Conservation (phyloP, 1,140 invertebrate species). For the Calosoma granatense region DNA sequence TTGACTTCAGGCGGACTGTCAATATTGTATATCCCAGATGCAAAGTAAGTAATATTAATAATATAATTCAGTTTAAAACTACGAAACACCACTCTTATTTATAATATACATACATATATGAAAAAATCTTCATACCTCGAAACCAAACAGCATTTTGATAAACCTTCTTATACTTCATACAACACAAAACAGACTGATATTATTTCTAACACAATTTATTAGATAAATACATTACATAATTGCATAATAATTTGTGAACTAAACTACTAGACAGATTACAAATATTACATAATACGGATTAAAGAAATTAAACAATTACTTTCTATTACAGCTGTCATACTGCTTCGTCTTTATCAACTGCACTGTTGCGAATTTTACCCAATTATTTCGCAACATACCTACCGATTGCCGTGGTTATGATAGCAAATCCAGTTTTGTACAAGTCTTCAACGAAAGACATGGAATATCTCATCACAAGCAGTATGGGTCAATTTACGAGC, state of each 20-base stretch:
- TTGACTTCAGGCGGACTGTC: conserved; percentile 55
- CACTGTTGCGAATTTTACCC: conserved; percentile 57
- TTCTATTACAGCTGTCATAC: conserved; percentile 57
- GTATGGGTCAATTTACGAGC: conserved; percentile 53
- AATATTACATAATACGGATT: not conserved
- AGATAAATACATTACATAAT: no score
- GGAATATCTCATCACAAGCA: conserved; percentile 47
- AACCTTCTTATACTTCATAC: no score
- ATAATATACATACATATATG: no score
- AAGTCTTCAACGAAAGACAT: conserved; percentile 51
- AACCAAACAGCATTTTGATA: no score
- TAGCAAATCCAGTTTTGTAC: conserved; percentile 64
- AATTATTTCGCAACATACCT: conserved; percentile 69
- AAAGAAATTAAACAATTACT: not conserved
- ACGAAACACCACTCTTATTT: not conserved
- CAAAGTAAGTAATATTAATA: conserved; percentile 48
- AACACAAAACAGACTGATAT: no score
- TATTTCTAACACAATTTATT: no score
- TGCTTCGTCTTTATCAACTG: conserved; percentile 43
- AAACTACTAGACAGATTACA: no score
- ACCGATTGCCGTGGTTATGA: conserved; percentile 61
- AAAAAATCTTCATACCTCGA: no score
- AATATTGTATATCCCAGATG: conserved; percentile 63
- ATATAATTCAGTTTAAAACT: not conserved
- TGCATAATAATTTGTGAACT: not conserved